Evolutionary conservation across 2,797 vertebrate species (phyloP).

Genomic region (Pangasius sanitwongsei): DNA sequence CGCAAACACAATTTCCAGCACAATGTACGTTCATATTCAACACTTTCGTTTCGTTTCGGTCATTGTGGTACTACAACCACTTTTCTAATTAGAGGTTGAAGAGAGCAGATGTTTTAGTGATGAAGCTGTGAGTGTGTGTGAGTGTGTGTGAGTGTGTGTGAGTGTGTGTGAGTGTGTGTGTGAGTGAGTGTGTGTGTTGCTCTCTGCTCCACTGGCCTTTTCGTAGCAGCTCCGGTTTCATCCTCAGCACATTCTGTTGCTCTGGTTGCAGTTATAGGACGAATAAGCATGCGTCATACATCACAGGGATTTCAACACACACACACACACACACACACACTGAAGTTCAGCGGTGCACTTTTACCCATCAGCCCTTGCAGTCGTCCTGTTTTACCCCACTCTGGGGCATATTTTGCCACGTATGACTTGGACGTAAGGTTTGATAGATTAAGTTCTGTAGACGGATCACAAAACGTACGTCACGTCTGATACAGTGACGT

Average conservation of each 20-base stretch:
- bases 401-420: neutral
- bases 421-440: neutral
- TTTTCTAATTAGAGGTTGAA: neutral
- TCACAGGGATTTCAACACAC: conserved; percentile 12
- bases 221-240: conserved; percentile 33
- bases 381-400: neutral
- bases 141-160: neutral
- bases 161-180: conserved; percentile 11
- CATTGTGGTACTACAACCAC: neutral
- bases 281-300: neutral
- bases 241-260: conserved; percentile 34
- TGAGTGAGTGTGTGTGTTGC: neutral
- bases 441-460: neutral
- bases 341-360: neutral
- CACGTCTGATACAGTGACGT: neutral
- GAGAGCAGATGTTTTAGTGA: neutral
- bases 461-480: neutral
- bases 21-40: too few relatives aligned
- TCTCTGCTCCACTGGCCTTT: conserved; percentile 35
- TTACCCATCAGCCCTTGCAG: neutral
- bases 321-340: neutral
- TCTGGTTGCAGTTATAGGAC: conserved; percentile 20
- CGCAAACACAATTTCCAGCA: neutral
- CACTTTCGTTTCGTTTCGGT: neutral
- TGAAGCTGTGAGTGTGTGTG: neutral